Percentiles rank a stretch among this genome's conserved stretches.
These are phyloP conservation scores for Aelia acuminata DNA, from an alignment of 2,888 invertebrate species.

Conservation along the genomic window DNA sequence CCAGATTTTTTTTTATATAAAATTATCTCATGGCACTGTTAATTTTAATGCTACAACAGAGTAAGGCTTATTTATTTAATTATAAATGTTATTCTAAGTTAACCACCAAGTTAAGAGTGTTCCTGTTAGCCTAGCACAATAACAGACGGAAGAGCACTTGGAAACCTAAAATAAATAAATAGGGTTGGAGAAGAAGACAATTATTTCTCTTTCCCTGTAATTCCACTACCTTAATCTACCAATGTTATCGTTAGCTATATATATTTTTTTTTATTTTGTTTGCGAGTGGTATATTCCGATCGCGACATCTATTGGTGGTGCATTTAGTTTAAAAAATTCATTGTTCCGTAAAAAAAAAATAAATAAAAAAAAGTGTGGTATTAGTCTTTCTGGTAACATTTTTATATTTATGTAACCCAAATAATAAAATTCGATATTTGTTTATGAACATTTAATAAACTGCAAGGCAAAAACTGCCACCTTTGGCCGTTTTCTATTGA, in stretches of 20 bases:
- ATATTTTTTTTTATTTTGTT: too few species aligned
- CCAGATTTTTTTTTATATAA: neutral
- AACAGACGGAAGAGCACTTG: constrained; percentile 4
- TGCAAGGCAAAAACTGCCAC: too few species aligned
- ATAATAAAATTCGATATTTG: too few species aligned
- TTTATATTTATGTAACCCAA: too few species aligned
- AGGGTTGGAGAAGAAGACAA: neutral
- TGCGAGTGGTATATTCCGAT: too few species aligned
- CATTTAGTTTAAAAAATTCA: too few species aligned
- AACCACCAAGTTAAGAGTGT: neutral
- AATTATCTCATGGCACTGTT: neutral
- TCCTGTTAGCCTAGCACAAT: constrained; percentile 8
- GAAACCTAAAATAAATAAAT: constrained; percentile 26
- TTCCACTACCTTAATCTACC: neutral
- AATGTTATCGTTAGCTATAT: neutral
- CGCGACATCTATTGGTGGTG: too few species aligned
- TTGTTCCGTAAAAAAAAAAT: too few species aligned
- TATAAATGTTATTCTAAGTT: constrained; percentile 23
- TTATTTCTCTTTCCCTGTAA: constrained; percentile 10
- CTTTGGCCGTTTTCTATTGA: too few species aligned
- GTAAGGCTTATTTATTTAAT: neutral
- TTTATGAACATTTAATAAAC: too few species aligned
- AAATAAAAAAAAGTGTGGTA: too few species aligned
- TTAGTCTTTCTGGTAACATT: too few species aligned
- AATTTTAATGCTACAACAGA: neutral